Evolutionary conservation across 2,797 vertebrate species (phyloP).

Genomic region (Cuculus canorus): DNA sequence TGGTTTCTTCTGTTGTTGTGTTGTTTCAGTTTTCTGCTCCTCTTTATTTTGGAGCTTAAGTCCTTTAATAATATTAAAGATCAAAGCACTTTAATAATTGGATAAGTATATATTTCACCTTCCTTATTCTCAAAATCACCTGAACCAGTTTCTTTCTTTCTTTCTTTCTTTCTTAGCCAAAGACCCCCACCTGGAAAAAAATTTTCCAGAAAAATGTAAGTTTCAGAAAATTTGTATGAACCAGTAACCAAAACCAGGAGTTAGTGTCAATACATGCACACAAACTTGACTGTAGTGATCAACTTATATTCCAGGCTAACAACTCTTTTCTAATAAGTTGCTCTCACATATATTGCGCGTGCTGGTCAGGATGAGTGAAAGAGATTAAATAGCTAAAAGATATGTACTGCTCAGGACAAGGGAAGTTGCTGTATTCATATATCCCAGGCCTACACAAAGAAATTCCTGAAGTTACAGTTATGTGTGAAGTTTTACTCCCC

Average conservation of each 20-base stretch:
- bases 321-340: conserved; percentile 3
- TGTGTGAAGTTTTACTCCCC: neutral
- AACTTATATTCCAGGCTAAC: conserved; percentile 40
- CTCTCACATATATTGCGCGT: neutral
- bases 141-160: conserved; percentile 72
- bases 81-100: conserved; percentile 68
- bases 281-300: conserved; percentile 19
- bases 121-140: conserved; percentile 71
- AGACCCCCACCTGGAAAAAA: conserved; percentile 74
- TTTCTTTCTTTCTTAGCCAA: conserved; percentile 74
- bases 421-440: neutral
- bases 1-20: conserved; percentile 64
- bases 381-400: neutral
- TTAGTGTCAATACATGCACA: conserved; percentile 21
- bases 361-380: conserved; percentile 5
- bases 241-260: conserved; percentile 56
- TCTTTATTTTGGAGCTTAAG: conserved; percentile 64
- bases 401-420: neutral
- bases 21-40: conserved; percentile 67
- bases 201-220: conserved; percentile 74
- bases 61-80: conserved; percentile 62
- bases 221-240: conserved; percentile 71
- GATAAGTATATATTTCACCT: conserved; percentile 73
- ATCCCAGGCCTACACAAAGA: neutral
- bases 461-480: neutral